These are phyloP conservation scores for Anoplolepis gracilipes DNA, from an alignment of 1,140 invertebrate genomes.

Conservation along the genomic window DNA sequence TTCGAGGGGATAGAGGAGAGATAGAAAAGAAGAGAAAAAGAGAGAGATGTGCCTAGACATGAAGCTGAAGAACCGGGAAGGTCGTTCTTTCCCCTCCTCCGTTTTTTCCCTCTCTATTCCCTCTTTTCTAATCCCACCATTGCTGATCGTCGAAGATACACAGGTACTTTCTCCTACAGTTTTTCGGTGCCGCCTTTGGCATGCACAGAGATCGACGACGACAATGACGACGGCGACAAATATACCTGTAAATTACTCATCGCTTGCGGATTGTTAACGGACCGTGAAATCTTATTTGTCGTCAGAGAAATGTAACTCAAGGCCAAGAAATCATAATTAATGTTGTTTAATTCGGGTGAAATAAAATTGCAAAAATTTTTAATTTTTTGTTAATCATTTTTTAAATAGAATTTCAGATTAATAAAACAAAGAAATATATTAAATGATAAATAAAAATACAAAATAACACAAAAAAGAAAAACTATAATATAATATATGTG, in stretches of 20 bases:
- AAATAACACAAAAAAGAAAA: neutral
- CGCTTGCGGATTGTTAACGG: conserved; percentile 63
- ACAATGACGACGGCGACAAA: conserved; percentile 13
- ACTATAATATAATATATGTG: no score
- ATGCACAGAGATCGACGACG: conserved; percentile 42
- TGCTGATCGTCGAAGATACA: conserved; percentile 66
- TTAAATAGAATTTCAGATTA: neutral
- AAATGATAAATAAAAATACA: neutral
- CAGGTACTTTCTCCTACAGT: conserved; percentile 76
- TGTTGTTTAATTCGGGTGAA: neutral
- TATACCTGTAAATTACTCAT: conserved; percentile 22
- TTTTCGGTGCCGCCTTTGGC: conserved; percentile 72
- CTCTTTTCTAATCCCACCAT: neutral
- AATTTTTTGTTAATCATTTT: neutral
- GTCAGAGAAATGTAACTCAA: conserved; percentile 35
- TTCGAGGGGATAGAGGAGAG: conserved; percentile 1
- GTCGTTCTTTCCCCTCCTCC: conserved; percentile 68
- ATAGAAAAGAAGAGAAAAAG: conserved; percentile 35
- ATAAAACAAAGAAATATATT: neutral
- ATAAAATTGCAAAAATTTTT: neutral
- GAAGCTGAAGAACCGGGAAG: conserved; percentile 72
- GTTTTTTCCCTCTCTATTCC: conserved; percentile 25
- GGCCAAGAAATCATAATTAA: neutral
- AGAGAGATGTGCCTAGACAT: conserved; percentile 70
- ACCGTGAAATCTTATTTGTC: conserved; percentile 25